phyloP scores from a whole-genome alignment of 2,888 invertebrate genomes.

The Pyrrhosoma nymphula region DNA sequence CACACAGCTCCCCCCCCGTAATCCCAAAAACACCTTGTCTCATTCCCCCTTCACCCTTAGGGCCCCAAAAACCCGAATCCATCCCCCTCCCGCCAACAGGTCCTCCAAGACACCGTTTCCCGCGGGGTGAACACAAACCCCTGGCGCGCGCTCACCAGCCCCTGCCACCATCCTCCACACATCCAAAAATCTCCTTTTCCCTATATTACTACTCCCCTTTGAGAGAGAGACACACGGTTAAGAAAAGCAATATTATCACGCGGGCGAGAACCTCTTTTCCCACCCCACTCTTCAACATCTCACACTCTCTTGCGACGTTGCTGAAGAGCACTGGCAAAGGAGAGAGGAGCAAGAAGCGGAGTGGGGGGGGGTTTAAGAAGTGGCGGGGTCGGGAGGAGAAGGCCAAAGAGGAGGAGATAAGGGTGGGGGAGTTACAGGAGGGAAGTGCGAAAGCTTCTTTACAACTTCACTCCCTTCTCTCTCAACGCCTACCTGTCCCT shows the following conservation, averaged over 20 bases:
- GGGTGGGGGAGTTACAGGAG: neutral
- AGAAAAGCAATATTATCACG: constrained; percentile 41
- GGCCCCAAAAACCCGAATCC: neutral
- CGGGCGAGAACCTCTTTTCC: neutral
- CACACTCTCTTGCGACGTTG: neutral
- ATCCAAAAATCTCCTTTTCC: constrained; percentile 17
- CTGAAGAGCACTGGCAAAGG: neutral
- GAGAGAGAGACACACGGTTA: constrained; percentile 21
- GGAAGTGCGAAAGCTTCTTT: neutral
- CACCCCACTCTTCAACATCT: neutral
- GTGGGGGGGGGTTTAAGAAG: too few relatives aligned
- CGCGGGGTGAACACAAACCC: neutral
- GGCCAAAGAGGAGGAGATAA: neutral
- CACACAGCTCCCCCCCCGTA: neutral
- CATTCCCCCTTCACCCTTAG: neutral
- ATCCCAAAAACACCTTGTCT: neutral
- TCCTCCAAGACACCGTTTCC: neutral
- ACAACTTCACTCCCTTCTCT: neutral
- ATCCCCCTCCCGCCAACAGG: neutral
- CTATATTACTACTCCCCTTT: constrained; percentile 37
- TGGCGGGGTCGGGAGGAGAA: neutral
- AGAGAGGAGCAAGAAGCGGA: too few relatives aligned
- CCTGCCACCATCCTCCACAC: neutral
- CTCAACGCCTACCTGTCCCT: neutral
- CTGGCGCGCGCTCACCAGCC: neutral